Evolutionary conservation across 2,113 vertebrate genomes (phyloP).

Genomic region (Trogon melanurus): DNA sequence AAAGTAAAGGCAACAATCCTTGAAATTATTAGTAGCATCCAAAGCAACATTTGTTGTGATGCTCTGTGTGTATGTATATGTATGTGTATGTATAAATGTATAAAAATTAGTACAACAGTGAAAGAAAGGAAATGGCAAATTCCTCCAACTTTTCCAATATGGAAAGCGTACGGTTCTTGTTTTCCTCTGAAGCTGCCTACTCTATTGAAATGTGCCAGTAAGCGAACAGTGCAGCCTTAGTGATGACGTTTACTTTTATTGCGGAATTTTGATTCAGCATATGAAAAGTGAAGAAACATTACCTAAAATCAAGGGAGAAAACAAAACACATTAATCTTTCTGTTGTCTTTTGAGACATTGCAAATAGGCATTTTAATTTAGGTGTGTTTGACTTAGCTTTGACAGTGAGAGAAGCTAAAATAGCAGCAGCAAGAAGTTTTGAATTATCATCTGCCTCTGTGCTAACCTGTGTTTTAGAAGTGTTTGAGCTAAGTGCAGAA

Average conservation of each 20-base stretch:
- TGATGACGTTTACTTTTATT: neutral
- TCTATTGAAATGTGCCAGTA: neutral
- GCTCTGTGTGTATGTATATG: neutral
- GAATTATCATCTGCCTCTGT: neutral
- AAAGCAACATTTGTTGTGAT: neutral
- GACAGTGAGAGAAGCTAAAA: constrained; percentile 11
- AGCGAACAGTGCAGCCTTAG: neutral
- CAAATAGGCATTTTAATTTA: constrained; percentile 25
- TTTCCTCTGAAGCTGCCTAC: neutral
- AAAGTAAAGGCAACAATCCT: neutral
- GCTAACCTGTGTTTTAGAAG: constrained; percentile 2
- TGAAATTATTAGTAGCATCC: neutral
- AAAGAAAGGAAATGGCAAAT: neutral
- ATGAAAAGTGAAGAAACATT: neutral
- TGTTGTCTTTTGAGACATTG: neutral
- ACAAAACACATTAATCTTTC: neutral
- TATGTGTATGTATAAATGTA: neutral
- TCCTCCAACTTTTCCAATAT: neutral
- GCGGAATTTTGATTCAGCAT: neutral
- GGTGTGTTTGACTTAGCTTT: constrained; percentile 18
- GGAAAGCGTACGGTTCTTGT: neutral
- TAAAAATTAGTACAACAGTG: neutral
- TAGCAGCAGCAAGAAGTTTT: neutral
- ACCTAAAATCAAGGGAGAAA: neutral
- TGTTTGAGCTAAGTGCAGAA: neutral